Evolutionary conservation across 2,113 vertebrate species (phyloP), one percentile per base, ranked within the genome.

Genomic region (Isurus oxyrinchus): DNA sequence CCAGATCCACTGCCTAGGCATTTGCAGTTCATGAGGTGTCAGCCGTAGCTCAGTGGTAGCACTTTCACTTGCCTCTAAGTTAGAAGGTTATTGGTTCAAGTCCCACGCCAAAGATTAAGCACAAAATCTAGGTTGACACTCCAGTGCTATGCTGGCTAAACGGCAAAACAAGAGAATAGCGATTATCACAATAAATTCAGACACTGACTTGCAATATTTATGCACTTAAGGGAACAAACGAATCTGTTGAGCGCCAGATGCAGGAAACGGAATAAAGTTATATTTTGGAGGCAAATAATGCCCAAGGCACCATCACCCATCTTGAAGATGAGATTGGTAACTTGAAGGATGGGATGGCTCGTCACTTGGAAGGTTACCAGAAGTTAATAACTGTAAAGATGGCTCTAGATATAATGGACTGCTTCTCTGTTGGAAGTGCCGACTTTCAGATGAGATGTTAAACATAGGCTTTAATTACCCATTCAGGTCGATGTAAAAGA

Each of bases 311-410:
- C 97, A 98, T 99, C 72, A 96, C 97, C 76, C 98, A 98, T 35
- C 98, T 99, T 97, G 99, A 99, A 97, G 99, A 99, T 25, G 99
- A 99, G 98, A 99, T 99, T 96, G 98, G 98, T 96, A 99, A 98
- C 98, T 99, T 99, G 98, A 99, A 99, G 98, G 99, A 99, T 35
- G 99, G 99, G 97, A 99, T 99, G 99, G 98, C 98, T 23, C 98
- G 98, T 55, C 99, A 99, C 96, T 98, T 99, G 61, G 98, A 98
- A 0, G 99, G 99, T 97, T 99, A 99, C 97, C 99, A 99, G 97
- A 99, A 99, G 96, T 98, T 99, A 97, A 98, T 99, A 96, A 99
- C 99, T 97, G 98, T 99, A 63, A 99, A 99, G 98, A 99, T 99
- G 98, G 99, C 99, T 35, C 98, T 99, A 96, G 99, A 99, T 97